Conservation (phyloP, 2,888 invertebrate genomes). For the Sabatieria punctata region DNA sequence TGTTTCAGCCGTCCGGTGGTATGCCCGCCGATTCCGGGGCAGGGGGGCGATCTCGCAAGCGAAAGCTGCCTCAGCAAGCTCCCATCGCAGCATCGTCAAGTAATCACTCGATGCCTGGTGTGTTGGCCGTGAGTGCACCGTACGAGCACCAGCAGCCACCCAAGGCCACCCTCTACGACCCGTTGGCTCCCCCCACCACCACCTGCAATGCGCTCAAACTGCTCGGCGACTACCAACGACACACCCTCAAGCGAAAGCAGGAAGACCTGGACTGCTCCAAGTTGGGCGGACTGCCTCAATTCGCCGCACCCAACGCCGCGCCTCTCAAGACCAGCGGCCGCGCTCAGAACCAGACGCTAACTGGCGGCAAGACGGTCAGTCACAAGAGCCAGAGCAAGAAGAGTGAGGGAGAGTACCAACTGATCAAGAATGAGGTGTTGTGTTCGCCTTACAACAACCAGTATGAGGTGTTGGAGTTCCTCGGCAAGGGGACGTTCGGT, state of each 20-base stretch:
- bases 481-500: conserved; percentile 97
- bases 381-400: not conserved
- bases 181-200: too few relatives aligned
- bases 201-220: not conserved
- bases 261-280: conserved; percentile 4
- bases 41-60: too few relatives aligned
- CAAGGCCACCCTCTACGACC: too few relatives aligned
- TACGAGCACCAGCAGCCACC: too few relatives aligned
- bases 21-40: too few relatives aligned
- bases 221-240: conserved; percentile 7
- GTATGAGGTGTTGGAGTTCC: conserved; percentile 57
- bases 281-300: not conserved
- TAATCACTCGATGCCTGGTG: too few relatives aligned
- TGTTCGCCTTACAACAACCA: conserved; percentile 25
- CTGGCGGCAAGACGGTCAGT: not conserved
- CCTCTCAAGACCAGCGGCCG: not conserved
- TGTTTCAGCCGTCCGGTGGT: too few relatives aligned
- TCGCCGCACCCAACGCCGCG: not conserved
- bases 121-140: too few relatives aligned
- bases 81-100: too few relatives aligned
- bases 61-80: too few relatives aligned
- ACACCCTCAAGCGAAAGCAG: conserved; percentile 7
- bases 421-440: conserved; percentile 30
- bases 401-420: conserved; percentile 16
- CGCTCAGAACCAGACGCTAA: not conserved